phyloP scores from a whole-genome alignment of 1,140 invertebrate genomes.

The Bombus superbus region DNA sequence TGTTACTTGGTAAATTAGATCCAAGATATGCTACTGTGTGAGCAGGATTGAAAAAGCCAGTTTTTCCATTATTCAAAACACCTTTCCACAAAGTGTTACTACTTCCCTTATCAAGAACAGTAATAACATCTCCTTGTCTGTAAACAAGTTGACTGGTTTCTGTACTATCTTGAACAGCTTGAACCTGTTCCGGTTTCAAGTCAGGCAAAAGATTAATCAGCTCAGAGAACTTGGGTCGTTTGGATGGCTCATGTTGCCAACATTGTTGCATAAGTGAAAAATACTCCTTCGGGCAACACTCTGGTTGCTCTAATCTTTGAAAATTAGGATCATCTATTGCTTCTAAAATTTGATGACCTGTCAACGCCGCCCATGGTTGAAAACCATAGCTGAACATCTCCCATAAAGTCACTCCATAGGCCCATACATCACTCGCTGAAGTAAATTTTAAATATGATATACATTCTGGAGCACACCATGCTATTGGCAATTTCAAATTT shows the following conservation, averaged over 20 bases:
- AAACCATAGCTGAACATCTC: conserved; percentile 99
- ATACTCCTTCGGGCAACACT: conserved; percentile 97
- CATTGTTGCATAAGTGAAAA: conserved; percentile 97
- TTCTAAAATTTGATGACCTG: conserved; percentile 97
- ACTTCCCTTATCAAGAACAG: conserved; percentile 94
- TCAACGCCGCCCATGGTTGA: conserved; percentile 98
- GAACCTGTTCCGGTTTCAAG: conserved; percentile 95
- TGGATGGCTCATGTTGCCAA: conserved; percentile 96
- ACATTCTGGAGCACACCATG: conserved; percentile 99
- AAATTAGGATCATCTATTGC: conserved; percentile 97
- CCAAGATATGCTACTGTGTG: conserved; percentile 94
- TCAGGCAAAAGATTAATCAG: conserved; percentile 91
- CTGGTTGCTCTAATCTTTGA: conserved; percentile 94
- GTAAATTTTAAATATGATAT: conserved; percentile 98
- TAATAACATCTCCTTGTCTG: conserved; percentile 94
- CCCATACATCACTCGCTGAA: conserved; percentile 98
- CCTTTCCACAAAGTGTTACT: conserved; percentile 90
- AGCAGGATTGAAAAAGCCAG: conserved; percentile 94
- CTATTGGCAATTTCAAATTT: conserved; percentile 98
- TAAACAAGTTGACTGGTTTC: conserved; percentile 90
- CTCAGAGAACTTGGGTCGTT: conserved; percentile 95
- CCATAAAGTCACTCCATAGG: conserved; percentile 98
- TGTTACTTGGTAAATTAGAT: conserved; percentile 89
- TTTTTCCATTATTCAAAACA: conserved; percentile 91
- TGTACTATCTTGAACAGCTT: conserved; percentile 86